phyloP scores from a whole-genome alignment of 2,888 invertebrate genomes.

The Stratiomys singularior region DNA sequence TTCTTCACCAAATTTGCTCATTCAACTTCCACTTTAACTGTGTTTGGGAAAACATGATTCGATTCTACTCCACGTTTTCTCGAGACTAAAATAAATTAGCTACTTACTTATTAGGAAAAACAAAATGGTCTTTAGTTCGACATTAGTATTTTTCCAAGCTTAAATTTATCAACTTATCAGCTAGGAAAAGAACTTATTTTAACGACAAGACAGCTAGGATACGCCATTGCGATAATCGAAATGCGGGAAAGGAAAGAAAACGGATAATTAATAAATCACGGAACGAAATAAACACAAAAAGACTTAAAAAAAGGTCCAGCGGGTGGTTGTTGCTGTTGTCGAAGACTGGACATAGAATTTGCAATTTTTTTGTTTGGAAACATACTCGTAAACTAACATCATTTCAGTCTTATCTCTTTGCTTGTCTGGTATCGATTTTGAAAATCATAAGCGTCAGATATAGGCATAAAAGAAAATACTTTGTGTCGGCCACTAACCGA shows the following conservation, averaged over 20 bases:
- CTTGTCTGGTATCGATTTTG: no score
- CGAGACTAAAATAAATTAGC: conserved; percentile 51
- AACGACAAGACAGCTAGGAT: conserved; percentile 29
- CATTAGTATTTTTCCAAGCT: conserved; percentile 10
- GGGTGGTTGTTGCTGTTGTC: neutral
- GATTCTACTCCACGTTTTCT: conserved; percentile 20
- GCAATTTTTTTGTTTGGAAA: neutral
- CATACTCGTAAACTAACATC: no score
- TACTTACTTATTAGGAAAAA: conserved; percentile 49
- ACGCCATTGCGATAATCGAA: conserved; percentile 22
- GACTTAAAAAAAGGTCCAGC: conserved; percentile 14
- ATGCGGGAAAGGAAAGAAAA: neutral
- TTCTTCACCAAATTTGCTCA: neutral
- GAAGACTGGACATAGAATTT: neutral
- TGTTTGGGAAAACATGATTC: conserved; percentile 12
- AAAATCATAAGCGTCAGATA: no score
- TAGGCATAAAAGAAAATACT: no score
- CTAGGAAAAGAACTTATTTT: conserved; percentile 6
- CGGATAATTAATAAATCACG: neutral
- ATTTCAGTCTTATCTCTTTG: neutral
- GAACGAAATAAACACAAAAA: conserved; percentile 6
- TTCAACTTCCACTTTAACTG: neutral
- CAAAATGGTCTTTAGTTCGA: conserved; percentile 18
- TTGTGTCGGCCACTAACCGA: no score
- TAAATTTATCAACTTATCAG: conserved; percentile 3